Conservation (phyloP, 2,888 invertebrate genomes). For the Barypeithes pellucidus region DNA sequence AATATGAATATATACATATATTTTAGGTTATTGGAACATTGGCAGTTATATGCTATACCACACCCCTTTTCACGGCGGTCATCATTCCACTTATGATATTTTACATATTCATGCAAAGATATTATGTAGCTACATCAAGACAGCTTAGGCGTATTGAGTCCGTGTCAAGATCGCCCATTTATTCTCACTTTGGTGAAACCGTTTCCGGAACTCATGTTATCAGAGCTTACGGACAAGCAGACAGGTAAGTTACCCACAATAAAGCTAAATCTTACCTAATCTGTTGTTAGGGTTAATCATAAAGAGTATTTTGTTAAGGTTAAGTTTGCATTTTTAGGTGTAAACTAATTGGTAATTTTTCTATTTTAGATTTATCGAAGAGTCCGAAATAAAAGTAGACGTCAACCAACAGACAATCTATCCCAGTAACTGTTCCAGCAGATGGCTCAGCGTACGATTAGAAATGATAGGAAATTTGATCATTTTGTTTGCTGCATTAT, state of each 20-base stretch:
- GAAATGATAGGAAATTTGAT: constrained; percentile 97
- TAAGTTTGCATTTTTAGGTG: too few relatives aligned
- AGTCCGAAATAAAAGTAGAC: constrained; percentile 92
- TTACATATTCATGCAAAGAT: constrained; percentile 91
- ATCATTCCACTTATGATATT: constrained; percentile 85
- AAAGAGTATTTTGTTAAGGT: too few relatives aligned
- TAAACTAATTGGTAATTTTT: neutral
- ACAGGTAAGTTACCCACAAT: constrained; percentile 75
- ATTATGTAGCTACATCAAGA: constrained; percentile 93
- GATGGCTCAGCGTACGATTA: constrained; percentile 94
- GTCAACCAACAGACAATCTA: constrained; percentile 93
- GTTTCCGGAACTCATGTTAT: constrained; percentile 90
- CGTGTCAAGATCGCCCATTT: constrained; percentile 94
- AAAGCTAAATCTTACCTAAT: too few relatives aligned
- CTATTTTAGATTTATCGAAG: constrained; percentile 81
- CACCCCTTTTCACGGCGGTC: constrained; percentile 85
- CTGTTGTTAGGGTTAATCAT: too few relatives aligned
- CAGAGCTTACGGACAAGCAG: constrained; percentile 86
- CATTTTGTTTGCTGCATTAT: constrained; percentile 93
- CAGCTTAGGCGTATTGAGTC: constrained; percentile 95
- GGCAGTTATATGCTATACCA: constrained; percentile 89
- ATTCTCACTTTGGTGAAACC: constrained; percentile 96
- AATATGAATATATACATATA: neutral
- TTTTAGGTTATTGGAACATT: constrained; percentile 78
- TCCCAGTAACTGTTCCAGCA: constrained; percentile 92